Percentiles rank a stretch among this genome's conserved stretches.
Evolutionary conservation across 1,140 invertebrate species (phyloP).

Genomic region (Cydia splendana): DNA sequence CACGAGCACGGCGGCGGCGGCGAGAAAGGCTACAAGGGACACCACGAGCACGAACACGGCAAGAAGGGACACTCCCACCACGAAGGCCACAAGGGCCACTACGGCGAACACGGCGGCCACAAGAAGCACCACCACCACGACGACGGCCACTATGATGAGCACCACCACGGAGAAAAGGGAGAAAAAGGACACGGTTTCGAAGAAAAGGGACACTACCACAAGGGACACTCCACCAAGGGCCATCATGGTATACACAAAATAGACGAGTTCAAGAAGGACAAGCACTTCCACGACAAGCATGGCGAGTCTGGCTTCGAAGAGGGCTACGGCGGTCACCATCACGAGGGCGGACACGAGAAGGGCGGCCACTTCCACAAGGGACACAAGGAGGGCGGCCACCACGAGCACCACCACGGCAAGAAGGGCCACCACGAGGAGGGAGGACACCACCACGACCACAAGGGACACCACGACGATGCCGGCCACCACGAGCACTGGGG

Average conservation of each 20-base stretch:
- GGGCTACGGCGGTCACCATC: constrained; percentile 83
- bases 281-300: constrained; percentile 86
- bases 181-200: constrained; percentile 82
- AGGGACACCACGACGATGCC: constrained; percentile 78
- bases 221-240: constrained; percentile 88
- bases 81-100: constrained; percentile 84
- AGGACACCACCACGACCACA: constrained; percentile 72
- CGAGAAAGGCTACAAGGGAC: constrained; percentile 80
- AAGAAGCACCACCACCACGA: constrained; percentile 88
- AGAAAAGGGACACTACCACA: constrained; percentile 84
- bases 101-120: constrained; percentile 85
- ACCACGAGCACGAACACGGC: constrained; percentile 83
- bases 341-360: constrained; percentile 83
- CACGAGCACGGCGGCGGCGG: constrained; percentile 75
- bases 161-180: constrained; percentile 84
- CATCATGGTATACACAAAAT: constrained; percentile 87
- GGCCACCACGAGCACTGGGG: constrained; percentile 80
- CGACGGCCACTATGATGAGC: constrained; percentile 86
- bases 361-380: constrained; percentile 85
- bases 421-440: constrained; percentile 86
- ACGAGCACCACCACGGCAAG: constrained; percentile 85
- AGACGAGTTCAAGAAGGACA: constrained; percentile 84
- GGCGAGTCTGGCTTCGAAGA: constrained; percentile 87
- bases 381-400: constrained; percentile 82
- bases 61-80: constrained; percentile 86